phyloP scores from a whole-genome alignment of 2,113 vertebrate genomes.

The Athene cunicularia region DNA sequence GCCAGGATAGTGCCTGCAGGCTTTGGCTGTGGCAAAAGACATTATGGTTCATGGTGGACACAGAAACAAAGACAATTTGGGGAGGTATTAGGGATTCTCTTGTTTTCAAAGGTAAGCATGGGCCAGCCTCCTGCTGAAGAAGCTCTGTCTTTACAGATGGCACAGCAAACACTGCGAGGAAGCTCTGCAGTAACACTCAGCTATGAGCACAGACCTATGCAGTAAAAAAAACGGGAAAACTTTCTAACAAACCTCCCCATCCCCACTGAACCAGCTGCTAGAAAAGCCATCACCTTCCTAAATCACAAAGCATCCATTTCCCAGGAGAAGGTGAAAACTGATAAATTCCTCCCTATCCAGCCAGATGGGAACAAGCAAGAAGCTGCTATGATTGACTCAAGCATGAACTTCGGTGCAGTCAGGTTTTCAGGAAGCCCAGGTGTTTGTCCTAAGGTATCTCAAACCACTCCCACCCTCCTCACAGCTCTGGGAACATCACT shows the following conservation, averaged over 20 bases:
- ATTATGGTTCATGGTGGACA: neutral
- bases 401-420: neutral
- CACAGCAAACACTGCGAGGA: neutral
- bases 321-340: neutral
- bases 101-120: neutral
- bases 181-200: neutral
- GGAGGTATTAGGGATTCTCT: neutral
- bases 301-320: neutral
- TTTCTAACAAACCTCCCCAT: neutral
- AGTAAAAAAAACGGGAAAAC: neutral
- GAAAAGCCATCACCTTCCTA: neutral
- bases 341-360: neutral
- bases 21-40: neutral
- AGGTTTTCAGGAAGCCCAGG: neutral
- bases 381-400: rapidly evolving
- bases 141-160: neutral
- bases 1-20: neutral
- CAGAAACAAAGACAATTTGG: neutral
- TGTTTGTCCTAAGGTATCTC: neutral
- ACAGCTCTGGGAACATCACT: neutral
- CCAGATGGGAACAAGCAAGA: neutral
- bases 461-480: neutral
- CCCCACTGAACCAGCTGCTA: neutral
- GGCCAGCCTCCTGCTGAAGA: neutral
- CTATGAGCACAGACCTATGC: neutral